Conservation (phyloP, 2,113 vertebrate species). For the Malurus elegans region DNA sequence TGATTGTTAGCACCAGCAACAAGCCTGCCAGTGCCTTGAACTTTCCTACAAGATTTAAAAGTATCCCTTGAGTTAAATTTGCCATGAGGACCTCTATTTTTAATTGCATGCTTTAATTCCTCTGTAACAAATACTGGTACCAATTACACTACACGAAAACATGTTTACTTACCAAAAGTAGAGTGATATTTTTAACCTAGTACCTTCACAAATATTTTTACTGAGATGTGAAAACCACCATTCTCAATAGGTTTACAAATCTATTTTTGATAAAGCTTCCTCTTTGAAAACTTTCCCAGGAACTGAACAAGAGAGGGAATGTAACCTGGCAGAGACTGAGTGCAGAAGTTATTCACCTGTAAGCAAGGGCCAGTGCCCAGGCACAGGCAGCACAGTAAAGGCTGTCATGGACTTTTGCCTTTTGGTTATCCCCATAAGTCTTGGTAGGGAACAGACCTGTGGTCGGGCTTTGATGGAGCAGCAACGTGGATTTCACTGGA, state of each 20-base stretch:
- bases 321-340: background rate
- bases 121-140: background rate
- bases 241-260: background rate
- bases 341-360: constrained; percentile 77
- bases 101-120: background rate
- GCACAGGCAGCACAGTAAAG: constrained; percentile 91
- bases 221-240: background rate
- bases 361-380: constrained; percentile 91
- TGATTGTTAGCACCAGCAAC: background rate
- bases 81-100: background rate
- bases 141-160: background rate
- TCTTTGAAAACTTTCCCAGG: background rate
- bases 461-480: constrained; percentile 90
- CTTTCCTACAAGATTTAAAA: background rate
- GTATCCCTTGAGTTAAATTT: background rate
- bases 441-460: constrained; percentile 94
- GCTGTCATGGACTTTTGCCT: constrained; percentile 89
- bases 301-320: background rate
- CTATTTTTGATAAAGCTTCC: background rate
- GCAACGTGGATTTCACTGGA: constrained; percentile 87
- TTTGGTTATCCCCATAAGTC: constrained; percentile 80
- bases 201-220: background rate
- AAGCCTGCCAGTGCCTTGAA: background rate
- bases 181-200: background rate
- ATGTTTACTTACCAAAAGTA: background rate